phyloP scores from a whole-genome alignment of 2,113 vertebrate genomes.

The Boleophthalmus pectinirostris region DNA sequence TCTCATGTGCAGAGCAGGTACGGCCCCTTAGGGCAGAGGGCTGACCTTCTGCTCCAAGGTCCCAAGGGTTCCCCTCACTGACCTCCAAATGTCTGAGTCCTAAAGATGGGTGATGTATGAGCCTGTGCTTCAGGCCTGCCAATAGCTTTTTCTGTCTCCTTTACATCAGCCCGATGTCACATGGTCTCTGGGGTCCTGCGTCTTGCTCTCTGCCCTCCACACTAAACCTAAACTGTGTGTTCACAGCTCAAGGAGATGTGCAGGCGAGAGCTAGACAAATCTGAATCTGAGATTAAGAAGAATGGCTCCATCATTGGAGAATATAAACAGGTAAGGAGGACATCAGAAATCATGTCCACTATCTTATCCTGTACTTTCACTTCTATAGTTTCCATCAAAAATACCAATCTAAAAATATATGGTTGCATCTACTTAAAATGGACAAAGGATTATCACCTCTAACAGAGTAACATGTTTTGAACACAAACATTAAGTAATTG shows the following conservation, averaged over 20 bases:
- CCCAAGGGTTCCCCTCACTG: conserved; percentile 16
- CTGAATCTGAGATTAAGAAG: conserved; percentile 96
- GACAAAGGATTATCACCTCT: neutral
- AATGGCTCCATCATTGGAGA: conserved; percentile 98
- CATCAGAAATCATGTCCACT: neutral
- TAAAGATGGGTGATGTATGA: conserved; percentile 46
- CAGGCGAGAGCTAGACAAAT: conserved; percentile 93
- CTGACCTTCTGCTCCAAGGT: conserved; percentile 22
- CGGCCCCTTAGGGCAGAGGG: conserved; percentile 17
- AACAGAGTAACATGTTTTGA: neutral
- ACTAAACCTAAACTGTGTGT: conserved; percentile 38
- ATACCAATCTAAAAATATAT: neutral
- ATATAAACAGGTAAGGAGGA: conserved; percentile 92
- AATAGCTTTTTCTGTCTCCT: conserved; percentile 41
- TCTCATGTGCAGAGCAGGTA: conserved; percentile 16
- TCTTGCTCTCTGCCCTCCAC: conserved; percentile 35
- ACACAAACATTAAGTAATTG: neutral
- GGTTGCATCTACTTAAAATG: neutral
- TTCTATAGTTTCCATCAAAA: neutral
- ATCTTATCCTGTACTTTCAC: neutral
- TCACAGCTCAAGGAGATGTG: conserved; percentile 98
- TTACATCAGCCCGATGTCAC: conserved; percentile 37
- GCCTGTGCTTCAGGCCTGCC: conserved; percentile 31
- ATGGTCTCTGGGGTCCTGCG: conserved; percentile 39
- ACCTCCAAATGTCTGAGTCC: conserved; percentile 46